Conservation (phyloP, 2,888 invertebrate species). For the Macrophya alboannulata region DNA sequence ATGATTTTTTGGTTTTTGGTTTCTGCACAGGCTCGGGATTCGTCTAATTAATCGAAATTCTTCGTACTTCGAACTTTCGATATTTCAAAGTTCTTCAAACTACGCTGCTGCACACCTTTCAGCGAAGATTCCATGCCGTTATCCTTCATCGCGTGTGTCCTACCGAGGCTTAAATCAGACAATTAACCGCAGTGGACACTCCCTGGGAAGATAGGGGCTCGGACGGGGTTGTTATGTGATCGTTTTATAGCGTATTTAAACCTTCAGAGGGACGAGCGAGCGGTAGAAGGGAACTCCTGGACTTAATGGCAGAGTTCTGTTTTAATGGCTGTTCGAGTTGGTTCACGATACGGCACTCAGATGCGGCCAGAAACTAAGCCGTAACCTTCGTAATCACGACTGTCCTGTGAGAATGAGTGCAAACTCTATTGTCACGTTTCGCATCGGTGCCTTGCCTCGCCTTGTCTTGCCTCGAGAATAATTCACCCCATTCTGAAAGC, state of each 20-base stretch:
- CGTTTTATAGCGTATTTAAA: constrained; percentile 60
- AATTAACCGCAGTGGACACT: constrained; percentile 59
- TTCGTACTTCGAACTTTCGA: not conserved
- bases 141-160: constrained; percentile 36
- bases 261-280: constrained; percentile 42
- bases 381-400: constrained; percentile 49
- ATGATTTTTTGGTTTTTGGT: not conserved
- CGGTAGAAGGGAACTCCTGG: constrained; percentile 54
- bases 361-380: constrained; percentile 55
- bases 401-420: constrained; percentile 28
- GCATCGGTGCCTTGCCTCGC: not conserved
- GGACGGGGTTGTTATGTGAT: constrained; percentile 57
- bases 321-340: constrained; percentile 64
- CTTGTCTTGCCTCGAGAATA: not conserved
- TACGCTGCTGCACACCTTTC: not conserved
- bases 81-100: not conserved
- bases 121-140: not conserved
- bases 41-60: not conserved
- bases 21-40: not conserved
- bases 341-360: constrained; percentile 52
- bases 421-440: constrained; percentile 39
- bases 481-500: not conserved
- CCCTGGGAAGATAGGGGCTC: constrained; percentile 54
- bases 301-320: constrained; percentile 66
- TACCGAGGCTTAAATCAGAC: constrained; percentile 56